Evolutionary conservation across 2,113 vertebrate genomes (phyloP), one percentile per base, ranked within the genome.

Genomic region (Cairina moschata): DNA sequence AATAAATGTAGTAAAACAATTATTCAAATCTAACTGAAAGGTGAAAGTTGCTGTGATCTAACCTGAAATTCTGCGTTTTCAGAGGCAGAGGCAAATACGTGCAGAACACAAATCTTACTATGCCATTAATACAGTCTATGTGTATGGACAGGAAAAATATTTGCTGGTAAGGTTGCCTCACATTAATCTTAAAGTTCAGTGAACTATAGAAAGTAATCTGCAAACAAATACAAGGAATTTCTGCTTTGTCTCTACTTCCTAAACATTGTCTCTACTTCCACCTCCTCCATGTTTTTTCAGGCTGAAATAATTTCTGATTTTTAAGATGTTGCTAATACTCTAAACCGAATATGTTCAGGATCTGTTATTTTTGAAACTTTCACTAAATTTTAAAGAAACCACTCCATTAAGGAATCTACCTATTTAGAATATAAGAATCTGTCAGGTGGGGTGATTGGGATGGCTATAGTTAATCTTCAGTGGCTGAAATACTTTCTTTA

Each of bases 101-200:
- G 98, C 99, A 93, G 99, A 99, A 83, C 99, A 99, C 97, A 99
- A 99, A 96, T 99, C 99, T 28, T 98, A 98, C 95, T 99, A 99
- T 66, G 99, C 99, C 60, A 99, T 99, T 97, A 99, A 99, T 92
- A 99, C 99, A 17, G 98, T 99, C 75, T 99, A 99, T 82, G 99
- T 99, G 4, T 99, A 99, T 8, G 99, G 99, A 79, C 99, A 99
- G 97, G 99, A 99, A 95, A 99, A 99, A 95, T 99, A 99, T 90
- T 98, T 99, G 91, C 97, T 99, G 98, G 99, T 99, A 98, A 98
- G 98, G 83, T 52, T 62, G 25, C 21, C 34, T 88, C 9, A 1
- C 74, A 4, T 50, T 87, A 54, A 17, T 60, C 54, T 50, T 83
- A 63, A 73, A 76, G 56, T 77, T 60, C 34, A 42, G 22, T 75